Percentiles rank a stretch among this genome's conserved stretches.
phyloP scores from a whole-genome alignment of 1,140 invertebrate genomes.

The Scaptodrosophila lebanonensis region DNA sequence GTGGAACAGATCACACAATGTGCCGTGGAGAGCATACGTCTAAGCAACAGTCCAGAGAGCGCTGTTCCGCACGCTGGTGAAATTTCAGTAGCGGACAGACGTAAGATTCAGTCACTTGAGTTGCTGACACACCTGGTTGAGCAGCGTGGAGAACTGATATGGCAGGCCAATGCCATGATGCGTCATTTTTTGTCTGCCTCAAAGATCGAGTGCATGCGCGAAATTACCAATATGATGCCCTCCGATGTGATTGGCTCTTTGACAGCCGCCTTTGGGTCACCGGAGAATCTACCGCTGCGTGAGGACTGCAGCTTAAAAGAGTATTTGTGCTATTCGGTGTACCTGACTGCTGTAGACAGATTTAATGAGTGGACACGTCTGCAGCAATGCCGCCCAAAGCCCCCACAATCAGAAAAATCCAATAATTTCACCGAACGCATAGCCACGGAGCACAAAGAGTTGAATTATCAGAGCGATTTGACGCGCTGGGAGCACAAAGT shows the following conservation, averaged over 20 bases:
- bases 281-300: conserved; percentile 79
- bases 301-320: conserved; percentile 83
- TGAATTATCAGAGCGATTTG: conserved; percentile 86
- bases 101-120: conserved; percentile 90
- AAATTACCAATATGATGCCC: conserved; percentile 84
- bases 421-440: conserved; percentile 91
- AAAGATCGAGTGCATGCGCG: conserved; percentile 84
- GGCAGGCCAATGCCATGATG: conserved; percentile 93
- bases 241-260: conserved; percentile 82
- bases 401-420: conserved; percentile 78
- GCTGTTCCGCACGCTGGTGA: conserved; percentile 35
- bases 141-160: conserved; percentile 88
- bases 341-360: conserved; percentile 89
- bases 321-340: conserved; percentile 87
- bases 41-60: conserved; percentile 79
- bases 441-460: conserved; percentile 88
- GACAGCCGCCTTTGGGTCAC: conserved; percentile 78
- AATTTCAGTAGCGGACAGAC: conserved; percentile 52
- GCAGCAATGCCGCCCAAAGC: conserved; percentile 86
- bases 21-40: conserved; percentile 83
- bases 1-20: conserved; percentile 89
- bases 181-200: conserved; percentile 85
- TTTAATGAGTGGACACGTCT: conserved; percentile 93
- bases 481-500: conserved; percentile 87
- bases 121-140: conserved; percentile 90